These are phyloP conservation scores for Fabriciana adippe DNA, from an alignment of 2,888 invertebrate species.

Conservation along the genomic window DNA sequence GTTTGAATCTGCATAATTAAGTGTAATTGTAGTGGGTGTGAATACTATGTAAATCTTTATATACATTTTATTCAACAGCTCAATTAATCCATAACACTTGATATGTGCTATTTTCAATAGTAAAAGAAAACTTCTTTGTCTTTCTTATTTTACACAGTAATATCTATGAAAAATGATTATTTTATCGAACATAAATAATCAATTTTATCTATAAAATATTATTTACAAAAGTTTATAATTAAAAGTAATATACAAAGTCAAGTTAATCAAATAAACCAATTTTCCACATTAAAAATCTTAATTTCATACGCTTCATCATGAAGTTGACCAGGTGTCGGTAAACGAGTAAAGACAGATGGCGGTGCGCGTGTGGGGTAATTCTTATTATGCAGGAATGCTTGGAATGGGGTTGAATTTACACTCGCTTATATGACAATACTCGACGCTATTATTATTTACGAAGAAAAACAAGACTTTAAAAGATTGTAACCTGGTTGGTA, in stretches of 20 bases:
- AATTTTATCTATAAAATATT: too few species aligned
- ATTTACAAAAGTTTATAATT: neutral
- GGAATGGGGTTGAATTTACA: constrained; percentile 39
- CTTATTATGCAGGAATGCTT: constrained; percentile 43
- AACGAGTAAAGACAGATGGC: constrained; percentile 51
- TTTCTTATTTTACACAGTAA: too few species aligned
- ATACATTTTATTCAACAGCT: neutral
- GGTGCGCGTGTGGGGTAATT: constrained; percentile 46
- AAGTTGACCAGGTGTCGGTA: constrained; percentile 46
- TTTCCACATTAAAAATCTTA: constrained; percentile 12
- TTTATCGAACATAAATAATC: too few species aligned
- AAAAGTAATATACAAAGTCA: neutral
- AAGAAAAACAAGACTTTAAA: constrained; percentile 2
- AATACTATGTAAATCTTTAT: constrained; percentile 16
- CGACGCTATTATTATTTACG: constrained; percentile 10
- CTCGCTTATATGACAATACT: constrained; percentile 30
- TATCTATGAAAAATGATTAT: too few species aligned
- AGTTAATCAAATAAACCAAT: neutral
- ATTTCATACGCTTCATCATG: constrained; percentile 8
- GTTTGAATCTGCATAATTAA: constrained; percentile 47
- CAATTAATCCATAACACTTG: neutral
- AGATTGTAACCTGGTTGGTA: neutral
- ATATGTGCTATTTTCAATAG: too few species aligned
- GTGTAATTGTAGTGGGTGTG: constrained; percentile 26
- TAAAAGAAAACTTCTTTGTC: too few species aligned